Base-by-base conservation (phyloP, 2,888 invertebrate genomes). In the Amiota communis region DNA sequence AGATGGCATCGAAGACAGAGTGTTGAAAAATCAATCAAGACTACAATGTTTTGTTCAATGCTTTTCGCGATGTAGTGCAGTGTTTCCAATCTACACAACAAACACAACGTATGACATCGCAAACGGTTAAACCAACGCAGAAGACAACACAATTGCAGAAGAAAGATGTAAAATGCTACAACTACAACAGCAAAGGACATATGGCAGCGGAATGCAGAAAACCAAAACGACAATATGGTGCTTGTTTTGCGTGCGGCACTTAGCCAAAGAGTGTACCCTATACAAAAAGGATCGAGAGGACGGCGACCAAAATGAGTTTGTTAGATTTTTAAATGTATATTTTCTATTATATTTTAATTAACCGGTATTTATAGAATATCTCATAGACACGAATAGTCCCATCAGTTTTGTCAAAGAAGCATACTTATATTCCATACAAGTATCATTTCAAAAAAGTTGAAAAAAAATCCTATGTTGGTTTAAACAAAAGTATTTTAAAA, bases 41-140 rank as follows among this genome's bases (percentile, higher is more conserved):
- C 53, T 51, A 51, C 53, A 51, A 51, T 51, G n/a, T 11, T 51
- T 51, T 51, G n/a, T 51, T 51, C 53, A 51, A 51, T 51, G n/a
- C 6, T 51, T 51, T 51, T 51, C 53, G 53, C 12, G 53, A 51
- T 4, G n/a, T n/a, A 51, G 53, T 8, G 12, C 53, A 51, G 2
- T 51, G 53, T 51, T 12, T 6, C 53, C 53, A 51, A n/a, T 51
- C 4, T 51, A 51, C 53, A 51, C 53, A 51, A 51, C n/a, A 51
- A 51, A 51, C 53, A 51, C 53, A 51, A 51, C 13, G 36, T 36
- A 6, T 36, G 36, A 36, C 36, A 4, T n/a, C 53, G 53, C 53
- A 51, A 0, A 51, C 53, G 12, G 53, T 0, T n/a, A 51, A 51
- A n/a, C 12, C 4, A 51, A 51, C 53, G n/a, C 53, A 51, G n/a